These are phyloP conservation scores for Leptoclinus maculatus DNA, from an alignment of 2,797 vertebrate species.

Conservation along the genomic window DNA sequence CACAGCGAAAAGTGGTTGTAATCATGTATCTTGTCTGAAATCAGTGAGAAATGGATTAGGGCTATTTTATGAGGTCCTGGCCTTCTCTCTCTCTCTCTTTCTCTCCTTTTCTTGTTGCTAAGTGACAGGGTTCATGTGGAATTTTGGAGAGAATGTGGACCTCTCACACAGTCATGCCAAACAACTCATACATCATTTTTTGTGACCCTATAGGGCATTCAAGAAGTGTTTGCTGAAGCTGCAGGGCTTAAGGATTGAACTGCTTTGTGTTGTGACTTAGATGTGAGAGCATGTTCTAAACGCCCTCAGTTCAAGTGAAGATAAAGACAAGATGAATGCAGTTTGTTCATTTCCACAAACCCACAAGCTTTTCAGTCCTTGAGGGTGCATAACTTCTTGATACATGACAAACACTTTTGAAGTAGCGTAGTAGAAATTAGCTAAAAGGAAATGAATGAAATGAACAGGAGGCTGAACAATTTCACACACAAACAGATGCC, in stretches of 20 bases:
- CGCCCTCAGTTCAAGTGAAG: constrained; percentile 28
- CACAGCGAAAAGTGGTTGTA: constrained; percentile 45
- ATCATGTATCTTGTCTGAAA: constrained; percentile 53
- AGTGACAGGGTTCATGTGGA: constrained; percentile 34
- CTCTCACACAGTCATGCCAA: constrained; percentile 3
- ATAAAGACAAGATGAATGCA: constrained; percentile 23
- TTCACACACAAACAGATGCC: constrained; percentile 37
- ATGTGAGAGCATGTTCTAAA: constrained; percentile 9
- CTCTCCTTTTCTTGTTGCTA: constrained; percentile 54
- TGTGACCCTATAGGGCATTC: constrained; percentile 18
- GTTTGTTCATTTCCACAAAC: constrained; percentile 39
- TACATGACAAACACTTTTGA: constrained; percentile 18
- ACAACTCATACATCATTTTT: constrained; percentile 12
- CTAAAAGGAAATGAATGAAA: constrained; percentile 15
- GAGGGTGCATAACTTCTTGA: constrained; percentile 21
- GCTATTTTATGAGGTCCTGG: constrained; percentile 36
- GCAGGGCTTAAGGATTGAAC: background rate
- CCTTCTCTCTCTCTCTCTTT: constrained; percentile 16
- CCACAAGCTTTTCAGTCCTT: constrained; percentile 12
- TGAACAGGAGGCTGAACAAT: constrained; percentile 51
- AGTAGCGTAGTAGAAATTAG: constrained; percentile 19
- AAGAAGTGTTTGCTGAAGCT: constrained; percentile 2
- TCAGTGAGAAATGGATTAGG: constrained; percentile 50
- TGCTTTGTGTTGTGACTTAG: constrained; percentile 8
- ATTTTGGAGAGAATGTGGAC: constrained; percentile 10